Percentiles rank a stretch among this genome's conserved stretches.
Conservation (phyloP, 2,888 invertebrate species). For the Clivina fossor region DNA sequence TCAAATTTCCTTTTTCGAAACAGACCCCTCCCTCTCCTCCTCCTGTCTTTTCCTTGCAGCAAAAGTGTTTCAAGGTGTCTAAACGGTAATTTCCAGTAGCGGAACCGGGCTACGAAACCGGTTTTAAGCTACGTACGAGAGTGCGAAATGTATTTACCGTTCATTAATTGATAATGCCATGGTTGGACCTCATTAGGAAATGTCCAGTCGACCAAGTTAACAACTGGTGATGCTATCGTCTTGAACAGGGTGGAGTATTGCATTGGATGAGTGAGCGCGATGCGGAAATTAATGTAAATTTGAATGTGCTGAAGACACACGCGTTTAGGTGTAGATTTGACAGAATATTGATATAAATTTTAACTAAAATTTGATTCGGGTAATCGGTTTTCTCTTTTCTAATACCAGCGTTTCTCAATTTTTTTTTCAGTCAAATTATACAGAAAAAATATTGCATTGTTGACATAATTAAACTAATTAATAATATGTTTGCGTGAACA, state of each 20-base stretch:
- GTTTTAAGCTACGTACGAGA: too few relatives aligned
- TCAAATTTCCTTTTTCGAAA: too few relatives aligned
- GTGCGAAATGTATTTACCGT: constrained; percentile 30
- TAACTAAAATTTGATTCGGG: constrained; percentile 28
- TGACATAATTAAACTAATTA: too few relatives aligned
- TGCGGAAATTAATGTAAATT: constrained; percentile 27
- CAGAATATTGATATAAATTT: constrained; percentile 27
- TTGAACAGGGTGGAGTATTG: not conserved
- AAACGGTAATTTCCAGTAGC: too few relatives aligned
- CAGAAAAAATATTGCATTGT: too few relatives aligned
- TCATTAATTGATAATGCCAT: constrained; percentile 38
- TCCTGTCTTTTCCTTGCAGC: too few relatives aligned
- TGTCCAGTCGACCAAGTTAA: not conserved
- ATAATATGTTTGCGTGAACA: too few relatives aligned
- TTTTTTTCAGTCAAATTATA: too few relatives aligned
- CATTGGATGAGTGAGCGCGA: constrained; percentile 8
- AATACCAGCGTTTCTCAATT: too few relatives aligned
- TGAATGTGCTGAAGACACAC: constrained; percentile 3
- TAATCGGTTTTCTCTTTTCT: constrained; percentile 14
- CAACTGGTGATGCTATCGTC: not conserved
- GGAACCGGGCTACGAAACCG: too few relatives aligned
- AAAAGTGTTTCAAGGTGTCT: too few relatives aligned
- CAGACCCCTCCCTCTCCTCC: too few relatives aligned
- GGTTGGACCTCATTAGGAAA: constrained; percentile 35
- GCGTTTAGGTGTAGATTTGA: constrained; percentile 25